Evolutionary conservation across 2,113 vertebrate species (phyloP).

Genomic region (Cacatua alba): DNA sequence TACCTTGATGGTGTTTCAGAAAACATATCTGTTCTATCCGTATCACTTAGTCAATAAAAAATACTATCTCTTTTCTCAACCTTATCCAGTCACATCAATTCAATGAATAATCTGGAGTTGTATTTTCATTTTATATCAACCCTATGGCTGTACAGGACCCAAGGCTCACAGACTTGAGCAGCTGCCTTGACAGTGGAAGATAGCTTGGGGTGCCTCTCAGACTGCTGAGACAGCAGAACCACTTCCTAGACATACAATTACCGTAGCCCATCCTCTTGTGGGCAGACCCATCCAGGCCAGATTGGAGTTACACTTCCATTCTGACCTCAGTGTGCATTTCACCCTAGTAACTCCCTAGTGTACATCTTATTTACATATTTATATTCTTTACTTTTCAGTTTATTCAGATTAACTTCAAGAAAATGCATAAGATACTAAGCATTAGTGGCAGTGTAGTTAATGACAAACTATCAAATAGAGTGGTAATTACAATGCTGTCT

Average conservation of each 20-base stretch:
- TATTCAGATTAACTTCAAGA: background rate
- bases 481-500: constrained; percentile 37
- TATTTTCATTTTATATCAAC: background rate
- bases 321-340: background rate
- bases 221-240: background rate
- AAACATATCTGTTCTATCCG: background rate
- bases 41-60: background rate
- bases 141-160: background rate
- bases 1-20: background rate
- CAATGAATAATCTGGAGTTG: background rate
- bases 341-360: background rate
- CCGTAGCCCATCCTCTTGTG: background rate
- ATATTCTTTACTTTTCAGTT: background rate
- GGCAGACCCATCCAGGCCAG: background rate
- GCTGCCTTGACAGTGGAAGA: background rate
- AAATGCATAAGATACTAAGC: background rate
- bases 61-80: background rate
- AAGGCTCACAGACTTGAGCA: background rate
- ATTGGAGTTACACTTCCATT: background rate
- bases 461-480: background rate
- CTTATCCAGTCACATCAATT: background rate
- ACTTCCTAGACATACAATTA: background rate
- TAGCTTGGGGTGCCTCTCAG: background rate
- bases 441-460: constrained; percentile 20
- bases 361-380: background rate